Conservation (phyloP, 2,797 vertebrate genomes). For the Halcyon badia region DNA sequence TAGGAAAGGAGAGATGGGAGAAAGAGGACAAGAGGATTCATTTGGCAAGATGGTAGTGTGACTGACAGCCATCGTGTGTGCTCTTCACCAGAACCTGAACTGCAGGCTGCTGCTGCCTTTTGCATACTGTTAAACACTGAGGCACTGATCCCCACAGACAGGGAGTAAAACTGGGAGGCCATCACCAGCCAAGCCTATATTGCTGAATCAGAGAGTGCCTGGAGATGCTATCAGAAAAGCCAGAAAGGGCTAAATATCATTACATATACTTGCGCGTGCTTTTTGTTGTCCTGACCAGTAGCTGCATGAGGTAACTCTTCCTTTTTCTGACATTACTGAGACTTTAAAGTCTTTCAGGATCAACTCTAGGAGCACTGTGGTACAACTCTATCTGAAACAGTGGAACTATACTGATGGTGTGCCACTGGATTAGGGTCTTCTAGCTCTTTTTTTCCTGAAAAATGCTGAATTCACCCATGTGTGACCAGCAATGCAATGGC, state of each 20-base stretch:
- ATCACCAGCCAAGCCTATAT: neutral
- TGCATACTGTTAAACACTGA: neutral
- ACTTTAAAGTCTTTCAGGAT: neutral
- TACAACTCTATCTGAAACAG: neutral
- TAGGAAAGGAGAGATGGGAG: neutral
- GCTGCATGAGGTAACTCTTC: neutral
- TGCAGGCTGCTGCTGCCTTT: neutral
- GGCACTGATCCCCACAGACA: neutral
- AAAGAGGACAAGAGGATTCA: neutral
- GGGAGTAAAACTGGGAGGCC: neutral
- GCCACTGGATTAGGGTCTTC: neutral
- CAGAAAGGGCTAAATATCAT: neutral
- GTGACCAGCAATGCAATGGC: neutral
- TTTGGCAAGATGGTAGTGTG: neutral
- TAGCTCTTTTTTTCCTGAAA: neutral
- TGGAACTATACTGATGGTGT: neutral
- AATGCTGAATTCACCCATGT: neutral
- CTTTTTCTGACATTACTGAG: neutral
- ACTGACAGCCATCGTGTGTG: rapidly evolving
- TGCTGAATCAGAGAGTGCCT: neutral
- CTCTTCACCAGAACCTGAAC: neutral
- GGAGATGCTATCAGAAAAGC: neutral
- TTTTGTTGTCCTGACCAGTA: neutral
- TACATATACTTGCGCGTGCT: neutral
- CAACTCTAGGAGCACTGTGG: neutral